These are phyloP conservation scores for Ianthella basta DNA, from an alignment of 37 sponge, comb jelly and placozoan genomes.

Conservation along the genomic window DNA sequence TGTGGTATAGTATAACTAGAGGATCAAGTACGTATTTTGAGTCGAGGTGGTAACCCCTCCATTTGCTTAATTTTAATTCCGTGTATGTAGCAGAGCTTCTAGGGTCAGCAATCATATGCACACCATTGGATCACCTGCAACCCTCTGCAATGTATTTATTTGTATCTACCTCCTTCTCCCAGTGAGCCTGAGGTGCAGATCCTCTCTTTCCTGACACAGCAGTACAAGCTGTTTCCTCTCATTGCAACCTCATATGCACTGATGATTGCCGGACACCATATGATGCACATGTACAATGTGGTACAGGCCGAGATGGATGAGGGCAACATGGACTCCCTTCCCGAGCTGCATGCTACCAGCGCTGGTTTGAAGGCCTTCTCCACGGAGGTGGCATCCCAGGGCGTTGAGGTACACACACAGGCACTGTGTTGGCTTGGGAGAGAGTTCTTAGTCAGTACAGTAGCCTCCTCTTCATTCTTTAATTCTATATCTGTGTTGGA, in stretches of 20 bases:
- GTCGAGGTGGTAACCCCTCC: no score
- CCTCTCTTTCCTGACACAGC: conserved; percentile 89
- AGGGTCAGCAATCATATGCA: no score
- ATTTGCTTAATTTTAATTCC: no score
- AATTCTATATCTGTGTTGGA: no score
- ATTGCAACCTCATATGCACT: conserved; percentile 81
- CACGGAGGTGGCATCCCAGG: conserved; percentile 51
- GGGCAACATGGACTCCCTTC: conserved; percentile 74
- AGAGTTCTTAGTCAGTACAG: no score
- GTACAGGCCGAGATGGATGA: conserved; percentile 49
- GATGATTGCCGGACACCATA: conserved; percentile 51
- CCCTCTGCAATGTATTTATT: background rate
- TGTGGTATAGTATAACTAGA: no score
- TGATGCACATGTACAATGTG: conserved; percentile 52
- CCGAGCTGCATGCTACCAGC: conserved; percentile 94
- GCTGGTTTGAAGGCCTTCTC: conserved; percentile 88
- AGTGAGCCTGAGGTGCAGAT: conserved; percentile 81
- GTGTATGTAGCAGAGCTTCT: no score
- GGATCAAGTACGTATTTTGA: no score
- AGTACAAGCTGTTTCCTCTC: conserved; percentile 87
- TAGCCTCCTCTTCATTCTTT: no score
- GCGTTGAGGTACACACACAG: conserved; percentile 83
- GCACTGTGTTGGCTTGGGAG: no score
- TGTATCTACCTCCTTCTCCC: no score
- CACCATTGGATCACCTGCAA: no score